Evolutionary conservation across 2,888 invertebrate species (phyloP).

Genomic region (Epirrhoe tristata): DNA sequence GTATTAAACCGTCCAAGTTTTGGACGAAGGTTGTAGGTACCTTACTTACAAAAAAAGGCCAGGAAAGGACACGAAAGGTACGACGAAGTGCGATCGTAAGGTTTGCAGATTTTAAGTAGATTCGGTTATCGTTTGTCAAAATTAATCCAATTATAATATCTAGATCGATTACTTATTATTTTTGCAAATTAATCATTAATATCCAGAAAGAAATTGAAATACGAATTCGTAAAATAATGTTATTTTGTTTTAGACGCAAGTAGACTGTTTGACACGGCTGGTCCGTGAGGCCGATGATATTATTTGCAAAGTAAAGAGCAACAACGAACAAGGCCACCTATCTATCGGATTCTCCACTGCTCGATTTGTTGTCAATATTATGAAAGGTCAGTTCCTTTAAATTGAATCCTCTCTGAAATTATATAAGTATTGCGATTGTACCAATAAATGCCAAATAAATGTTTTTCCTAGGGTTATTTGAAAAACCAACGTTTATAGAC

Average conservation of each 20-base stretch:
- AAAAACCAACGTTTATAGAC: constrained; percentile 65
- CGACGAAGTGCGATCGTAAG: too few species aligned
- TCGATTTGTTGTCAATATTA: constrained; percentile 68
- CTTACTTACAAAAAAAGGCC: too few species aligned
- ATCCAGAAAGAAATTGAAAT: too few species aligned
- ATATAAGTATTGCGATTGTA: too few species aligned
- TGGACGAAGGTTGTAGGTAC: too few species aligned
- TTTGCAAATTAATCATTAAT: too few species aligned
- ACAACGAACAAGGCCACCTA: constrained; percentile 73
- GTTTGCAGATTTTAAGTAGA: too few species aligned
- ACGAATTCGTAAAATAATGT: background rate
- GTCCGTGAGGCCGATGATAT: constrained; percentile 79
- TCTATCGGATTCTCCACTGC: constrained; percentile 77
- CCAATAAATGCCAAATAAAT: background rate
- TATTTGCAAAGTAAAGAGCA: constrained; percentile 73
- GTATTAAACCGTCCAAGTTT: constrained; percentile 44
- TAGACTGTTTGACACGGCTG: constrained; percentile 66
- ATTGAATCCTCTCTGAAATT: background rate
- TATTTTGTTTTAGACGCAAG: constrained; percentile 55
- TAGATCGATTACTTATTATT: too few species aligned
- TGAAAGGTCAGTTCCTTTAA: constrained; percentile 62
- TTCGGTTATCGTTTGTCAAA: too few species aligned
- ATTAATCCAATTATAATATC: too few species aligned
- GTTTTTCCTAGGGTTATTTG: constrained; percentile 63
- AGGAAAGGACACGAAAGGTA: too few species aligned